These are phyloP conservation scores for Crotalus adamanteus DNA, from an alignment of 2,797 vertebrate genomes.

Conservation along the genomic window DNA sequence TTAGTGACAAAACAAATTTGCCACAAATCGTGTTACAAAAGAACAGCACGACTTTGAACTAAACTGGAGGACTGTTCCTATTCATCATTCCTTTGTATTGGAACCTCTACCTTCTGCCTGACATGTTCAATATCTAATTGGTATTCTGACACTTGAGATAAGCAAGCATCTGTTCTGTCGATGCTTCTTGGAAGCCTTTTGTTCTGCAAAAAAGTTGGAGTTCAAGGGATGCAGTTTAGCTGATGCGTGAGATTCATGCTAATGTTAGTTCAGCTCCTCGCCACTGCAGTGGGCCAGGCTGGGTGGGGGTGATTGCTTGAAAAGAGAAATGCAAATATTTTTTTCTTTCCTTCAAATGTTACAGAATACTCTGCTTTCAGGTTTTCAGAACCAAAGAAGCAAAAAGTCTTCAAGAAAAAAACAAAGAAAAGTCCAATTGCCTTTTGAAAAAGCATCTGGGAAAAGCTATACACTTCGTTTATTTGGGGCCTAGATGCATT, in stretches of 20 bases:
- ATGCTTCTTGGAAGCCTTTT: slow-evolving; percentile 76
- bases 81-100: slow-evolving; percentile 83
- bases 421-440: background rate
- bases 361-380: slow-evolving; percentile 25
- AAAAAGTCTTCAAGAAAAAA: background rate
- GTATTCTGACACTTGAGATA: slow-evolving; percentile 93
- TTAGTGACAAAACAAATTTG: slow-evolving; percentile 99
- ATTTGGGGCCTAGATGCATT: background rate
- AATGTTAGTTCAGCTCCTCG: slow-evolving; percentile 61
- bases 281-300: slow-evolving; percentile 32
- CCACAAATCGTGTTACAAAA: slow-evolving; percentile 99
- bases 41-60: slow-evolving; percentile 87
- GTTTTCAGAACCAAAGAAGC: background rate
- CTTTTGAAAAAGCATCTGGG: background rate
- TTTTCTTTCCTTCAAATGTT: slow-evolving; percentile 52
- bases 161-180: slow-evolving; percentile 90
- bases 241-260: slow-evolving; percentile 59
- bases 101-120: slow-evolving; percentile 85
- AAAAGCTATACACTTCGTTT: background rate
- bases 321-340: slow-evolving; percentile 42
- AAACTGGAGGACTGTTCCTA: slow-evolving; percentile 81
- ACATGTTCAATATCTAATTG: slow-evolving; percentile 90
- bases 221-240: slow-evolving; percentile 71
- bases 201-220: slow-evolving; percentile 69
- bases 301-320: slow-evolving; percentile 46